Conservation (phyloP, 2,888 invertebrate species). For the Stenichneumon culpator region DNA sequence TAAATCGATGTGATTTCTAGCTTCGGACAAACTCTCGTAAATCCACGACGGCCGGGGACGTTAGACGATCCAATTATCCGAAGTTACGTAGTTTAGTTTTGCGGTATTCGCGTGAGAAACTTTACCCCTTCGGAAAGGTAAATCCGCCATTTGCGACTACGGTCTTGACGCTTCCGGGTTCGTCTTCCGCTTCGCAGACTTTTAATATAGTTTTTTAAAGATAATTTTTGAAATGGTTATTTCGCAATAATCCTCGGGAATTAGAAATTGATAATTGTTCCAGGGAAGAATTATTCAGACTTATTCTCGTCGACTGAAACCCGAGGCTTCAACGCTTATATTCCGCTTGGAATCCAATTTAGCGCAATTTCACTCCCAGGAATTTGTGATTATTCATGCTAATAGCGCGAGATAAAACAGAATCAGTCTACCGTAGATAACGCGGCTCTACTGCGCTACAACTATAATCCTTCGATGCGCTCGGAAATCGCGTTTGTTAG, state of each 20-base stretch:
- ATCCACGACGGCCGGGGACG: conserved; percentile 2
- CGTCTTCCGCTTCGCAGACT: neutral
- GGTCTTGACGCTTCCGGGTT: neutral
- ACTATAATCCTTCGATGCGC: conserved; percentile 1
- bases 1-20: conserved; percentile 3
- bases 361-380: neutral
- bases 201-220: neutral
- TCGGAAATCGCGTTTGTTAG: neutral
- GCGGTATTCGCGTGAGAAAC: conserved; percentile 20
- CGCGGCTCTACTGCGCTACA: neutral
- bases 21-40: conserved; percentile 16
- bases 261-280: no score
- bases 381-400: conserved; percentile 17
- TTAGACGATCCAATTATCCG: conserved; percentile 38
- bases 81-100: conserved; percentile 40
- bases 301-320: neutral
- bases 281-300: neutral
- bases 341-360: neutral
- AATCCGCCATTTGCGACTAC: neutral
- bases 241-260: neutral
- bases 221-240: no score
- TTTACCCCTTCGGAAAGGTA: conserved; percentile 14
- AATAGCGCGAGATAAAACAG: neutral
- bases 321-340: neutral
- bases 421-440: neutral